Conservation (phyloP, 2,888 invertebrate species). For the Chironomus tentans region DNA sequence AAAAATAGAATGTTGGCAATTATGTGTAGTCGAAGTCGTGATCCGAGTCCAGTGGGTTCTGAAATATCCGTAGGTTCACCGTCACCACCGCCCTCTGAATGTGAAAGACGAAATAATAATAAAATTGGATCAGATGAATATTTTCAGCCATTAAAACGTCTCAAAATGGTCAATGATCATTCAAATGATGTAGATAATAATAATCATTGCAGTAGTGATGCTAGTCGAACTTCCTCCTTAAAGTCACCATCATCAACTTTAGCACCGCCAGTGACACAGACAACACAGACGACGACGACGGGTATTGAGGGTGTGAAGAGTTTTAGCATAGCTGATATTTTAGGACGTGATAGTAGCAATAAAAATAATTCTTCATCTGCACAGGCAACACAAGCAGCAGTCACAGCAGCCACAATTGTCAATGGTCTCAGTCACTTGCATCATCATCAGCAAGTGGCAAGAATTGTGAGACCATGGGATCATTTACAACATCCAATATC, state of each 20-base stretch:
- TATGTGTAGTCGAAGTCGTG: slow-evolving; percentile 12
- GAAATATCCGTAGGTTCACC: slow-evolving; percentile 42
- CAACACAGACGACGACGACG: background rate
- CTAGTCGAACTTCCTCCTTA: background rate
- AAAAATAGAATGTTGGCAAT: slow-evolving; percentile 13
- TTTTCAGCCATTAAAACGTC: slow-evolving; percentile 67
- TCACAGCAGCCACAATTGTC: background rate
- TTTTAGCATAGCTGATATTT: slow-evolving; percentile 83
- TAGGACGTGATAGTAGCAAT: slow-evolving; percentile 55
- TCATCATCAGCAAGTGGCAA: slow-evolving; percentile 34
- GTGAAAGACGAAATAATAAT: slow-evolving; percentile 13
- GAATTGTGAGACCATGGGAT: slow-evolving; percentile 88
- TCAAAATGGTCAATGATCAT: slow-evolving; percentile 59
- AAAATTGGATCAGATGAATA: slow-evolving; percentile 51
- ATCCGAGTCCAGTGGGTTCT: slow-evolving; percentile 41
- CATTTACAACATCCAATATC: slow-evolving; percentile 44
- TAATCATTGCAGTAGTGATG: background rate
- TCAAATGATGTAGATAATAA: slow-evolving; percentile 29
- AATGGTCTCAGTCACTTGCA: background rate
- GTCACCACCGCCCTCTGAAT: slow-evolving; percentile 36
- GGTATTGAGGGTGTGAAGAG: slow-evolving; percentile 70
- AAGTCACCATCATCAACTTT: background rate
- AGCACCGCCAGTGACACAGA: background rate
- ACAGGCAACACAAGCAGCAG: no score
- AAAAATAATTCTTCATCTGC: background rate